Evolutionary conservation across 2,888 invertebrate genomes (phyloP).

Genomic region (Diabrotica balteata): DNA sequence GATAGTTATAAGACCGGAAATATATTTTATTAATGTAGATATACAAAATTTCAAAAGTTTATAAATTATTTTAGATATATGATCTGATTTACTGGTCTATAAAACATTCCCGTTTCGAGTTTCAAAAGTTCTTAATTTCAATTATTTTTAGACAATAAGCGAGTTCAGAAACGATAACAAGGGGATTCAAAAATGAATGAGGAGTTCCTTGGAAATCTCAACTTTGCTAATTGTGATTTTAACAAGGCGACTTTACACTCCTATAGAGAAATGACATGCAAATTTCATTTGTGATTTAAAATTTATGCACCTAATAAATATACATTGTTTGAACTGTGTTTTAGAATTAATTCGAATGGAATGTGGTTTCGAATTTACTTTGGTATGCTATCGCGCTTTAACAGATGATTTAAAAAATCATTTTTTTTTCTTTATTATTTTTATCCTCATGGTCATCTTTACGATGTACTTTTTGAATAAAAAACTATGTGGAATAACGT

Average conservation of each 20-base stretch:
- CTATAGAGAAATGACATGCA: conserved; percentile 10
- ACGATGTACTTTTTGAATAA: too few relatives aligned
- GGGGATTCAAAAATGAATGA: conserved; percentile 12
- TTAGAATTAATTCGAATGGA: not conserved
- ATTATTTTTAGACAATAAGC: conserved; percentile 25
- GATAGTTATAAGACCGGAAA: too few relatives aligned
- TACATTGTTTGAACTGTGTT: conserved; percentile 1
- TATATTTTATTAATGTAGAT: too few relatives aligned
- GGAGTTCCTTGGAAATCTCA: conserved; percentile 17
- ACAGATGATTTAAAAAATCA: too few relatives aligned
- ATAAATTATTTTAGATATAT: not conserved
- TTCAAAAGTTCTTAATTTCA: conserved; percentile 26
- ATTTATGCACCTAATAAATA: conserved; percentile 6
- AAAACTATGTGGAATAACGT: too few relatives aligned
- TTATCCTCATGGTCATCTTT: too few relatives aligned
- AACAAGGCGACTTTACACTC: conserved; percentile 24
- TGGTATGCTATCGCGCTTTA: too few relatives aligned
- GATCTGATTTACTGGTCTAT: not conserved
- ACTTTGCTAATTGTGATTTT: conserved; percentile 25
- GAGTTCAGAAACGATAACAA: conserved; percentile 25
- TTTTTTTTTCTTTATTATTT: too few relatives aligned
- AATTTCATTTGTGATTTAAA: conserved; percentile 25
- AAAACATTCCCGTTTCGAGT: conserved; percentile 4
- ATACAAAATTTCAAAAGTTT: too few relatives aligned
- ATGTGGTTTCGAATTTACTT: not conserved